Evolutionary conservation across 2,113 vertebrate species (phyloP), one percentile per base, ranked within the genome.

Genomic region (Nerophis lumbriciformis): DNA sequence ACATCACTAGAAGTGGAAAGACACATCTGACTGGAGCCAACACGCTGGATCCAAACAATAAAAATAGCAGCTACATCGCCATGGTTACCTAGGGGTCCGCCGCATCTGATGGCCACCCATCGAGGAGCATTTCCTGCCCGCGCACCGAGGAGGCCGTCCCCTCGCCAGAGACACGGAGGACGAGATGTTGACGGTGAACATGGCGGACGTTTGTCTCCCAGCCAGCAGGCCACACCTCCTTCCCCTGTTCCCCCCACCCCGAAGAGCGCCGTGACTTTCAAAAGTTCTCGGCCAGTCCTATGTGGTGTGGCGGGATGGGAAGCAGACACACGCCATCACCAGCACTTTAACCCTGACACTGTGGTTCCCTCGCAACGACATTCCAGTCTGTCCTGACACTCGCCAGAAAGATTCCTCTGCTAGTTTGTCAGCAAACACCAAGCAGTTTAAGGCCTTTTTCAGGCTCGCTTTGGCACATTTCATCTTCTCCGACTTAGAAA

Each of bases 181-280:
- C 0, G 89, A 93, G 80, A 94, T 75, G 68, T 89, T 94, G 66
- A 92, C 87, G 0, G 89, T 89, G 84, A 93, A 93, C 91, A 92
- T 91, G 60, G 68, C 48, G 51, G 71, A 63, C 55, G 11, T 12
- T 51, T 72, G 45, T 56, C 64, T 72, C 62, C 53, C 45, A 50
- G 47, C 53, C 44, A 47, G 4, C 42, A 12, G 42, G 42, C 11
- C 10, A 45, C 42, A 1, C 42, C 42, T 2, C 28, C 28, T 28
- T 5, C 42, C 10, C 42, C 10, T 9, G 4, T 11, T 63, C 64
- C 53, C 66, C 8, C 60, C 16, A 61, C 59, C 73, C 57, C 50
- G 52, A 73, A 59, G 51, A 61, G 48, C 55, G 65, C 61, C 48
- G 42, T 50, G 39, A 75, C 5, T 68, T 76, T 70, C 65, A 76